phyloP scores from a whole-genome alignment of 2,797 vertebrate genomes.

The Hydrophis major region DNA sequence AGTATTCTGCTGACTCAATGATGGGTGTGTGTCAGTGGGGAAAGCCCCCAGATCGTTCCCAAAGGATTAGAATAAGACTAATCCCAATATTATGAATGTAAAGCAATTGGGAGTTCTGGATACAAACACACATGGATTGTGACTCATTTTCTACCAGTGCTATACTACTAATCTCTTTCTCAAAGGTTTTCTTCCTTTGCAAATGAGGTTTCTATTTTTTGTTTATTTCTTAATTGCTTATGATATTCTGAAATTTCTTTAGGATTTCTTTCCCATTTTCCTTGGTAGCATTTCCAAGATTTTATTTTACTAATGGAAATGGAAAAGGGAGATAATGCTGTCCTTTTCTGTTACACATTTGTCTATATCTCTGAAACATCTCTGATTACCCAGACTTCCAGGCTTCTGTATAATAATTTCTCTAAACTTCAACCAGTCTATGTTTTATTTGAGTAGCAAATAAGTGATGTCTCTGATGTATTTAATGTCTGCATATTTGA shows the following conservation, averaged over 20 bases:
- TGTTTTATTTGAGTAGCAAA: background rate
- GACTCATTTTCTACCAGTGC: background rate
- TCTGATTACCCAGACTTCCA: background rate
- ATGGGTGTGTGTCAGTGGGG: background rate
- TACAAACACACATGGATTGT: background rate
- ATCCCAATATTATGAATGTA: background rate
- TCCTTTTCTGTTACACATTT: background rate
- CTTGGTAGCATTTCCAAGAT: background rate
- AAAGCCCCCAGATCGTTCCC: background rate
- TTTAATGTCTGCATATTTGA: conserved; percentile 6
- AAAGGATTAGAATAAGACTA: background rate
- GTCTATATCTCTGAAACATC: background rate
- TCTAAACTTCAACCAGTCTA: background rate
- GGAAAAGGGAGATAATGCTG: background rate
- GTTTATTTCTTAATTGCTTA: background rate
- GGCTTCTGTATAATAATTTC: background rate
- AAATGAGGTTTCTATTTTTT: background rate
- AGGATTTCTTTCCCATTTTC: background rate
- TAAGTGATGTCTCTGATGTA: background rate
- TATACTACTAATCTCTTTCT: background rate
- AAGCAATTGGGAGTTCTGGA: background rate
- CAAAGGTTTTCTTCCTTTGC: background rate
- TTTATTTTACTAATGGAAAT: background rate
- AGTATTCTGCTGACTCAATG: background rate
- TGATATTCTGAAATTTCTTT: background rate